Percentiles rank a stretch among this genome's conserved stretches.
Conservation (phyloP, 1,140 invertebrate genomes). For the Lordiphosa mommai region DNA sequence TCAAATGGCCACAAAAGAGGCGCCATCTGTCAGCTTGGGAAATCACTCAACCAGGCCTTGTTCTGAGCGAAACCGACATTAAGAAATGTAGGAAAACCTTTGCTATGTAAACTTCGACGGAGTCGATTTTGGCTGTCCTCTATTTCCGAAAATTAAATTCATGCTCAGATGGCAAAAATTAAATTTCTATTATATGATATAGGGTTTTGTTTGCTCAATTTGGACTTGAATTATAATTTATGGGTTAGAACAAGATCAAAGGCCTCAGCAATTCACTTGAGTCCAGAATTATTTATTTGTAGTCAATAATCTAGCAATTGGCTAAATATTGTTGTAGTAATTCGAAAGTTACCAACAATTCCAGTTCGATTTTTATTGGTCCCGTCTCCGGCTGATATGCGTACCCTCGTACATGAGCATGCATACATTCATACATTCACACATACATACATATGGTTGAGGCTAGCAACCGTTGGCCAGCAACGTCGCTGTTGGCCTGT, state of each 20-base stretch:
- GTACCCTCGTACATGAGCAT: background rate
- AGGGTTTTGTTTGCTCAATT: background rate
- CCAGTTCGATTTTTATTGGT: conserved; percentile 40
- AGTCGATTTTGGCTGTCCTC: no score
- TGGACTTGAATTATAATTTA: conserved; percentile 25
- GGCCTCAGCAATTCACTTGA: conserved; percentile 9
- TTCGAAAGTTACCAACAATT: conserved; percentile 10
- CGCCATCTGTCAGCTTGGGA: no score
- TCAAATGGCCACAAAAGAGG: no score
- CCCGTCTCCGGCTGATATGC: background rate
- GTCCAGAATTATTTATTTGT: conserved; percentile 34
- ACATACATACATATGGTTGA: conserved; percentile 15
- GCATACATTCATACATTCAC: conserved; percentile 9
- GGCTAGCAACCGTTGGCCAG: conserved; percentile 53
- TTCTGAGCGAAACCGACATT: no score
- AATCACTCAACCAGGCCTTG: no score
- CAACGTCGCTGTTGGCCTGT: conserved; percentile 31
- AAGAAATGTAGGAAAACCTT: no score
- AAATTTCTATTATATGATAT: no score
- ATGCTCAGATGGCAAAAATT: no score
- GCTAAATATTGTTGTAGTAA: conserved; percentile 31
- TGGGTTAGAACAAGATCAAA: conserved; percentile 16
- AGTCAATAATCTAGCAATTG: conserved; percentile 37
- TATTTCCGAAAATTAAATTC: no score
- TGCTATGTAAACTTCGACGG: no score